These are phyloP conservation scores for Harpagifer antarcticus DNA, from an alignment of 2,797 vertebrate genomes.

Conservation along the genomic window DNA sequence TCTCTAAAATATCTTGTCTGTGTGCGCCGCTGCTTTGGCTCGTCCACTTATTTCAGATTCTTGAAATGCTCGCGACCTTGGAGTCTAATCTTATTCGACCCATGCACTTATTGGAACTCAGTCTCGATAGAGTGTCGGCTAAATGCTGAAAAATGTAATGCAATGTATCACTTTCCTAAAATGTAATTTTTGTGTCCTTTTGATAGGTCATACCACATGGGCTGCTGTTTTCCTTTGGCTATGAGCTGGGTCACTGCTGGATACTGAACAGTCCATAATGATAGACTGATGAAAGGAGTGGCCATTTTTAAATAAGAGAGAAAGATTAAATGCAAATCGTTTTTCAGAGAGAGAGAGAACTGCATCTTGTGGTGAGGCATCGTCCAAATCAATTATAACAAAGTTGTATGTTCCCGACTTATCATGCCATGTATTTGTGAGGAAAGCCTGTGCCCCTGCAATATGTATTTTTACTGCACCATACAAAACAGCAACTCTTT, in stretches of 20 bases:
- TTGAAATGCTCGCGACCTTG: constrained; percentile 72
- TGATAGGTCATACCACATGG: constrained; percentile 58
- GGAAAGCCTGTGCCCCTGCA: not conserved
- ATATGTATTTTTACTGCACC: not conserved
- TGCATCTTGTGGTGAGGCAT: constrained; percentile 22
- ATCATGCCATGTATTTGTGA: not conserved
- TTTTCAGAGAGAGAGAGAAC: constrained; percentile 13
- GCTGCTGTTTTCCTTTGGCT: constrained; percentile 48
- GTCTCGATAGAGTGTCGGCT: constrained; percentile 66
- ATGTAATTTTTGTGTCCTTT: constrained; percentile 76
- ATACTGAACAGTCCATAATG: constrained; percentile 34
- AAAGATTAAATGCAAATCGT: constrained; percentile 49
- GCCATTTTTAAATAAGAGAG: constrained; percentile 48
- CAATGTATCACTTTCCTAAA: constrained; percentile 63
- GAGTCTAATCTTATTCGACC: constrained; percentile 78
- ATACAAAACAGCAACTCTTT: not conserved
- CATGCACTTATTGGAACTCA: constrained; percentile 69
- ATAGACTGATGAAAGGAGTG: constrained; percentile 47
- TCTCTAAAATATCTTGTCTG: constrained; percentile 60
- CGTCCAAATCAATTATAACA: constrained; percentile 29
- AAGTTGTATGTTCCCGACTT: constrained; percentile 1
- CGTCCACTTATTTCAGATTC: constrained; percentile 62
- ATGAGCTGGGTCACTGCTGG: constrained; percentile 46
- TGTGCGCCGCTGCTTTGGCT: constrained; percentile 47
- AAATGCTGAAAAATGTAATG: constrained; percentile 70